These are phyloP conservation scores for Lithophane socia DNA, from an alignment of 2,888 invertebrate species.

Conservation along the genomic window DNA sequence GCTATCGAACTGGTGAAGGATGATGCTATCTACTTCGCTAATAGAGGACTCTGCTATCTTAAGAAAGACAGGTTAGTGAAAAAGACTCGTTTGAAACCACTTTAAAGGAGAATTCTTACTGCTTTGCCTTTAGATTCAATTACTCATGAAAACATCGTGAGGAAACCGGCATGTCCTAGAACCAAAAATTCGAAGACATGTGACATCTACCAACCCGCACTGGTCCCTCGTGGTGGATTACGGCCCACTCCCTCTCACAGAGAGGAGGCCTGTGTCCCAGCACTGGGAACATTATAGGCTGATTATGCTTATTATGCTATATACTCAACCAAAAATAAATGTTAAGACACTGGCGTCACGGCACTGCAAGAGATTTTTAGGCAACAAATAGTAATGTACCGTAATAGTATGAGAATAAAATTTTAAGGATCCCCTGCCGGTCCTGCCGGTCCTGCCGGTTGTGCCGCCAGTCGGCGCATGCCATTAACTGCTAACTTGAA, in stretches of 20 bases:
- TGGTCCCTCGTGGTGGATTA: too few relatives aligned
- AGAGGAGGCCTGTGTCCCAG: too few relatives aligned
- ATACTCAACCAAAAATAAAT: neutral
- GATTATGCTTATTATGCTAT: too few relatives aligned
- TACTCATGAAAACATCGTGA: neutral
- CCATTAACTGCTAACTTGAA: neutral
- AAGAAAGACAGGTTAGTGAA: slow-evolving; percentile 94
- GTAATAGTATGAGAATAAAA: neutral
- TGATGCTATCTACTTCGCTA: slow-evolving; percentile 95
- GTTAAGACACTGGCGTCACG: neutral
- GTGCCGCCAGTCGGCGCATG: neutral
- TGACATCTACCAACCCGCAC: too few relatives aligned
- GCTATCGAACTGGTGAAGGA: slow-evolving; percentile 96
- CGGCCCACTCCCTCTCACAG: too few relatives aligned
- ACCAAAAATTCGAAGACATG: too few relatives aligned
- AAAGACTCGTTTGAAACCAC: neutral
- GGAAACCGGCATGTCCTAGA: too few relatives aligned
- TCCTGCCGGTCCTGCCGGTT: too few relatives aligned
- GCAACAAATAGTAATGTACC: neutral
- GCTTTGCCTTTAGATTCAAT: neutral
- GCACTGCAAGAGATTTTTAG: neutral
- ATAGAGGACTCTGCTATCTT: slow-evolving; percentile 96
- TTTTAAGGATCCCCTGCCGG: neutral
- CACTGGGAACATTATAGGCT: too few relatives aligned
- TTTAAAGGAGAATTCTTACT: neutral